Evolutionary conservation across 2,113 vertebrate genomes (phyloP).

Genomic region (Limanda limanda): DNA sequence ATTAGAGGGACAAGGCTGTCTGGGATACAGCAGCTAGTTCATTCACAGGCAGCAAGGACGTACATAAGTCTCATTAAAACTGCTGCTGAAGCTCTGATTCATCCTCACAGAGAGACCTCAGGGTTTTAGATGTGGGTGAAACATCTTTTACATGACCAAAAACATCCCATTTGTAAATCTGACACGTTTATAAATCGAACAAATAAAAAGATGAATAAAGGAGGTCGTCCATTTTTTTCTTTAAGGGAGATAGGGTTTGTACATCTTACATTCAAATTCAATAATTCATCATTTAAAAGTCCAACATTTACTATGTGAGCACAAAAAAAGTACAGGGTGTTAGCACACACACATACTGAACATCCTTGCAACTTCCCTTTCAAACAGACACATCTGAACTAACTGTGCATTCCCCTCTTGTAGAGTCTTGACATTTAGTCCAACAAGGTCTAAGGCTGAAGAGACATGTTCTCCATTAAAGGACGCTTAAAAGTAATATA

Average conservation of each 20-base stretch:
- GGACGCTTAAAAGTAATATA: not conserved
- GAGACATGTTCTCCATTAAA: not conserved
- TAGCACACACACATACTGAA: not conserved
- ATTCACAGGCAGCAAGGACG: conserved; percentile 7
- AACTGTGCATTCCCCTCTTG: not conserved
- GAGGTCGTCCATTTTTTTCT: no score
- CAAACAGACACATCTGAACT: no score
- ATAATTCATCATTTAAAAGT: no score
- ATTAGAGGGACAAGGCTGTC: conserved; percentile 2
- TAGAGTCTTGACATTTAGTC: not conserved
- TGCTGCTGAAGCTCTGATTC: not conserved
- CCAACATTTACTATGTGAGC: no score
- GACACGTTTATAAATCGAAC: not conserved
- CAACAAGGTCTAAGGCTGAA: not conserved
- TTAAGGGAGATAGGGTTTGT: no score
- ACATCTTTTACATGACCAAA: not conserved
- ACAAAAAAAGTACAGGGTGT: no score
- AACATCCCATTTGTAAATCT: not conserved
- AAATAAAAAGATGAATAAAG: not conserved
- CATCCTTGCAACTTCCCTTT: not conserved
- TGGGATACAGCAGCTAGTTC: not conserved
- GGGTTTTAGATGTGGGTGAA: not conserved
- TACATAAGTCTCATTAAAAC: not conserved
- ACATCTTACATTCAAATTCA: no score
- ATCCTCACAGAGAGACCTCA: not conserved